Evolutionary conservation across 2,797 vertebrate genomes (phyloP).

Genomic region (Naso thynnoides): DNA sequence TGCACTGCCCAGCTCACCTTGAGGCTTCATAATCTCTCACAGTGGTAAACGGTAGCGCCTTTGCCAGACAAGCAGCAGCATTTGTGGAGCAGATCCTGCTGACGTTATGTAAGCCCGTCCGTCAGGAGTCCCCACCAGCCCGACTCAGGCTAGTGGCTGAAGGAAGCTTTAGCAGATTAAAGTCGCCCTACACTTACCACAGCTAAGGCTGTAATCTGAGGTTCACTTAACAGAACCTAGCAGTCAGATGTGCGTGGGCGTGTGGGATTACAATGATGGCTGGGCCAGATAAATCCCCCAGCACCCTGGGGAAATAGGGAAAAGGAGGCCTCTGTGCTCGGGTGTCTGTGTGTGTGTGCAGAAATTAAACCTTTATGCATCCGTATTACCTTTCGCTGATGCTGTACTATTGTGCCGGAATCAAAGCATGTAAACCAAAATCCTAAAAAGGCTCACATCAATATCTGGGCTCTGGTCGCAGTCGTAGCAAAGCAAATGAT

Average conservation of each 20-base stretch:
- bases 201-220: slow-evolving; percentile 69
- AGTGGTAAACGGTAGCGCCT: background rate
- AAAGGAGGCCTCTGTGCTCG: background rate
- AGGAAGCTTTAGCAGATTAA: slow-evolving; percentile 74
- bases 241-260: slow-evolving; percentile 57
- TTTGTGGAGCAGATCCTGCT: slow-evolving; percentile 34
- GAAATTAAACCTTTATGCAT: slow-evolving; percentile 20
- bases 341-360: background rate
- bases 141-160: slow-evolving; percentile 24
- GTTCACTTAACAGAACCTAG: slow-evolving; percentile 70
- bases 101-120: slow-evolving; percentile 36
- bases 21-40: slow-evolving; percentile 14
- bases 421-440: slow-evolving; percentile 35
- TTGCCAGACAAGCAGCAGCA: slow-evolving; percentile 19
- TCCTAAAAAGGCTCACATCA: slow-evolving; percentile 38
- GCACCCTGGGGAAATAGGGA: slow-evolving; percentile 23
- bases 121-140: slow-evolving; percentile 8
- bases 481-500: slow-evolving; percentile 53
- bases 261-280: slow-evolving; percentile 72
- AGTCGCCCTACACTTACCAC: slow-evolving; percentile 54
- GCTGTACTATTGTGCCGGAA: slow-evolving; percentile 22
- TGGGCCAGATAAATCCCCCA: slow-evolving; percentile 64
- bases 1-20: slow-evolving; percentile 6
- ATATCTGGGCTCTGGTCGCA: slow-evolving; percentile 40
- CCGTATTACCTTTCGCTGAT: slow-evolving; percentile 18